phyloP scores from a whole-genome alignment of 2,113 vertebrate genomes.

The Saguinus imperator region DNA sequence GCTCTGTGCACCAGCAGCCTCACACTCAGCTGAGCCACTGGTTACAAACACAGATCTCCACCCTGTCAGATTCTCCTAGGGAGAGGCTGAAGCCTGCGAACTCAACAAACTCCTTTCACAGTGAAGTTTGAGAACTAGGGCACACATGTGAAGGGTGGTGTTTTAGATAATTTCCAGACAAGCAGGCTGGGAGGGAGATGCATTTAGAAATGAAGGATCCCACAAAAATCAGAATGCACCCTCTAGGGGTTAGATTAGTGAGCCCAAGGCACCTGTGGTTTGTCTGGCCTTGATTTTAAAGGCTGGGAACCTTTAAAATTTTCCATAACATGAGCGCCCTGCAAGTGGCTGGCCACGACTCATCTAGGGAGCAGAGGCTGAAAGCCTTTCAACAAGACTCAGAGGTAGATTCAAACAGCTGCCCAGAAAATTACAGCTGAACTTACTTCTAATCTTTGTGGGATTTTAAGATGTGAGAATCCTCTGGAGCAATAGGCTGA shows the following conservation, averaged over 20 bases:
- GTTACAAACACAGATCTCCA: background rate
- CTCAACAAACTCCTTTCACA: background rate
- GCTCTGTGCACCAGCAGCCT: background rate
- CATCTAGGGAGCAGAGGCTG: no score
- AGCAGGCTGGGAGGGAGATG: background rate
- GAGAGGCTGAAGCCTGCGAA: background rate
- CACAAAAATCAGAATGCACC: background rate
- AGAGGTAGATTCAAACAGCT: background rate
- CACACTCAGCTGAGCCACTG: background rate
- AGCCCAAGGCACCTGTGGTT: background rate
- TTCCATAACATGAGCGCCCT: background rate
- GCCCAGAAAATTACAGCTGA: background rate
- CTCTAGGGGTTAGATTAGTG: background rate
- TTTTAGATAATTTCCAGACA: background rate
- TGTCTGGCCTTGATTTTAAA: background rate
- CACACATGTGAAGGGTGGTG: accelerated
- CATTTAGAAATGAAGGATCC: background rate
- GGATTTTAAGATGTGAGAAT: background rate
- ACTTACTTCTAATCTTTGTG: background rate
- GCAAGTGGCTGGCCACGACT: background rate
- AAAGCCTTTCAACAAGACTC: accelerated
- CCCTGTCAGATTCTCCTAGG: background rate
- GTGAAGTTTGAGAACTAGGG: background rate
- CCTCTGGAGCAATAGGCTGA: background rate
- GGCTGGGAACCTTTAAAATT: background rate